phyloP scores from a whole-genome alignment of 2,113 vertebrate genomes.

The Macroglossus sobrinus region DNA sequence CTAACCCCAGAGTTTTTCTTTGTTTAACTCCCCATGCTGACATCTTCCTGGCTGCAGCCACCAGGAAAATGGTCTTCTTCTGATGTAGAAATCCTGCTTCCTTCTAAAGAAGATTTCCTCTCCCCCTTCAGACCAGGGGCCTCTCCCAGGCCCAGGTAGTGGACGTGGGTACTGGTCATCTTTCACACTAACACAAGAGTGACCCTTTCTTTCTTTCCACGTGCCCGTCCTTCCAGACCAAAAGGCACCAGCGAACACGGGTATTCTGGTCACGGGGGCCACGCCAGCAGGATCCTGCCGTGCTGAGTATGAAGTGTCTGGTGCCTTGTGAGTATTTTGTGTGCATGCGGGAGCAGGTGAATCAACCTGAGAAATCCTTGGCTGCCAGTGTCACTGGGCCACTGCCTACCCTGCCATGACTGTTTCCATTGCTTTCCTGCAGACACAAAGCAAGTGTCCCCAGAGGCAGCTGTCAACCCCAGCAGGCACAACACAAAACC shows the following conservation, averaged over 20 bases:
- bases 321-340: not conserved
- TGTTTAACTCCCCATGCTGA: not conserved
- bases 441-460: not conserved
- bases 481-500: not conserved
- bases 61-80: not conserved
- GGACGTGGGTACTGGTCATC: not conserved
- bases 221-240: not conserved
- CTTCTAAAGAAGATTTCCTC: not conserved
- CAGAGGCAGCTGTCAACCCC: not conserved
- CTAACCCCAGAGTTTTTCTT: not conserved
- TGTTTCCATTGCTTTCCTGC: not conserved
- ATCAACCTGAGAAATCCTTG: not conserved
- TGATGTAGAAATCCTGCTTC: not conserved
- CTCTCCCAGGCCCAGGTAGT: not conserved
- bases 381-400: not conserved
- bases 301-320: not conserved
- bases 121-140: not conserved
- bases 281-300: not conserved
- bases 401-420: not conserved
- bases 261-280: accelerated
- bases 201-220: not conserved
- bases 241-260: not conserved
- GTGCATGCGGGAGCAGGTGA: not conserved
- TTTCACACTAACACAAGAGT: not conserved
- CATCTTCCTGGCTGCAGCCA: not conserved